Base-by-base conservation (phyloP, 2,113 vertebrate species). In the Prolemur simus region DNA sequence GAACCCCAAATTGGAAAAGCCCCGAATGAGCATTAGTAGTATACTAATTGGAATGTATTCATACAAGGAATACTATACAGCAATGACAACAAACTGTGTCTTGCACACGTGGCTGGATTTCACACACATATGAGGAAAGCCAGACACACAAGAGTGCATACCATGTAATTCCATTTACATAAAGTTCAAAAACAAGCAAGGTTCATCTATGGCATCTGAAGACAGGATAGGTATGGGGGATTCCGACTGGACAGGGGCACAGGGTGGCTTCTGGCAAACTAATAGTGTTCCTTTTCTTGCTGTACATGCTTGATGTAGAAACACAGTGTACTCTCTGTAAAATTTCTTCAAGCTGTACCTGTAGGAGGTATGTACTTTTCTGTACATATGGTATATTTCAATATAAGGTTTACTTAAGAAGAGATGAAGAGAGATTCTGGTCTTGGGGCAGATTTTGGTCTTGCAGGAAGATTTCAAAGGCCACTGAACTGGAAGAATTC, bases 71-170 rank as follows among this genome's bases (percentile, higher is more conserved):
- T 63, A 47, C 12, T 27, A 49, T 7, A 27, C 12, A 58, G 63
- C 20, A 37, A 14, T 39, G 15, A 90, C 54, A 60, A 83, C 52
- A 73, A 37, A 25, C 27, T 1, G 3, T 15, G 8, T 58, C 77
- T 86, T 37, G 0, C 27, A 89, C 94, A 87, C 29, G 18, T 86
- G 92, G 32, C 60, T 87, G 45, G 60, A 81, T 66, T 89, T 83
- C 45, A 83, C 1, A 13, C 20, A 14, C 12, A 6, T n/a, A 32
- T 64, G 54, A 58, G 63, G 45, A 56, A 84, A 95, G 34, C 29
- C 45, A 76, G 80, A 77, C 47, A 74, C 29, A 78, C n/a, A 25
- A 20, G 21, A 80, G 42, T 27, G 17, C 1, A 47, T 9, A 58
- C 37, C 8, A 14, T 37, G 10, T 34, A 63, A 82, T 42, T 39